Conservation (phyloP, 2,797 vertebrate species). For the Tragopan temminckii region DNA sequence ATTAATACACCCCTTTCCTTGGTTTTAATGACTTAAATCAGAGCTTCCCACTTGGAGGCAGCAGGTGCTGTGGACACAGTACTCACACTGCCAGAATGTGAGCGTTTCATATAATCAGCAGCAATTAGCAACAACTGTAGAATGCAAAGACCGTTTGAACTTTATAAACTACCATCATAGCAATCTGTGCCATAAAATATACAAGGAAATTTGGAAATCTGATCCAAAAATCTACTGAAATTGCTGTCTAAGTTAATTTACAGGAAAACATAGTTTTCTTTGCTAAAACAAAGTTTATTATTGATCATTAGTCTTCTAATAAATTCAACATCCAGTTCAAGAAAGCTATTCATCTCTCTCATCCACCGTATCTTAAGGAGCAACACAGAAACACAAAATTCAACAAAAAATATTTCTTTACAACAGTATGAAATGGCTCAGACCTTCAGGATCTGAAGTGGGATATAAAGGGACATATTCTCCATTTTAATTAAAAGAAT, state of each 20-base stretch:
- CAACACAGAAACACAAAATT: neutral
- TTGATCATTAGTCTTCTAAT: neutral
- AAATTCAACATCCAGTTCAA: neutral
- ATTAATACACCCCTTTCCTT: neutral
- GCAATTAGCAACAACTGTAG: neutral
- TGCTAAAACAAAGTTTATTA: neutral
- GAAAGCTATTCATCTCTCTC: neutral
- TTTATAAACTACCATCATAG: neutral
- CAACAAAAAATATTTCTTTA: neutral
- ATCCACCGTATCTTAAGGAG: neutral
- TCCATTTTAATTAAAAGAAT: slow-evolving; percentile 26
- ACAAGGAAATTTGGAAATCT: neutral
- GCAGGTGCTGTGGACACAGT: neutral
- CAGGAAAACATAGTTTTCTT: neutral
- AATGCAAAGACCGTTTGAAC: neutral
- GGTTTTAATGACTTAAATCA: neutral
- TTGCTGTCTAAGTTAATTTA: neutral
- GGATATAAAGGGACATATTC: neutral
- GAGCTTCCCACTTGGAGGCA: slow-evolving; percentile 27
- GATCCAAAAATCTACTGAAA: neutral
- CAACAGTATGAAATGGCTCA: neutral
- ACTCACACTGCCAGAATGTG: neutral
- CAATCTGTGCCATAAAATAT: neutral
- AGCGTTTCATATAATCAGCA: neutral
- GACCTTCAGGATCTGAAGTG: neutral